Evolutionary conservation across 2,888 invertebrate species (phyloP).

Genomic region (Epsilonema sp.): DNA sequence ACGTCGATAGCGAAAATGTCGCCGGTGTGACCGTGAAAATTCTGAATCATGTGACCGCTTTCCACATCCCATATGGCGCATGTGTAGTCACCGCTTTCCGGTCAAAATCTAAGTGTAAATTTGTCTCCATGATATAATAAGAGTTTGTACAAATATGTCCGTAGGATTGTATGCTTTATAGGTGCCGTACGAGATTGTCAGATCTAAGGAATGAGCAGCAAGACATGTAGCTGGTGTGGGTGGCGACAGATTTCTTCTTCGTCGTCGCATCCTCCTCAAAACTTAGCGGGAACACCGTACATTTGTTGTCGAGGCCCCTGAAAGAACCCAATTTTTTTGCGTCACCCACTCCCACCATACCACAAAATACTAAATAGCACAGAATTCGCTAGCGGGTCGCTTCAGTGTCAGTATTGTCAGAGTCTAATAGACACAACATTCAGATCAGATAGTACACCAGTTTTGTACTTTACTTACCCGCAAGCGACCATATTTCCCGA

Average conservation of each 20-base stretch:
- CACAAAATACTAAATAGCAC: too few species aligned
- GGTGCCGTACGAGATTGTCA: constrained; percentile 78
- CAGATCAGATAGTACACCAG: too few species aligned
- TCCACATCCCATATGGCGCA: constrained; percentile 98
- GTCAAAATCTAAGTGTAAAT: constrained; percentile 49
- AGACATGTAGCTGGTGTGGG: constrained; percentile 93
- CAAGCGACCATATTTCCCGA: constrained; percentile 79
- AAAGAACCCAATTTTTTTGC: too few species aligned
- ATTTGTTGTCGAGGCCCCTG: constrained; percentile 94
- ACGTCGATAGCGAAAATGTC: constrained; percentile 95
- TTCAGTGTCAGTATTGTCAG: too few species aligned
- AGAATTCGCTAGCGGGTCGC: too few species aligned
- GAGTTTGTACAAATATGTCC: too few species aligned
- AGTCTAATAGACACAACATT: too few species aligned
- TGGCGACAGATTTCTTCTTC: constrained; percentile 74
- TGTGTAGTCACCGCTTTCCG: constrained; percentile 74
- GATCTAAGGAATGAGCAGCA: constrained; percentile 94
- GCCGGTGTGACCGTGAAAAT: constrained; percentile 77
- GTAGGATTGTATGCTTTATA: too few species aligned
- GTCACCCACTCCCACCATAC: too few species aligned
- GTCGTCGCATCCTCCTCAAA: constrained; percentile 73
- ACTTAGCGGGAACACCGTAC: constrained; percentile 84
- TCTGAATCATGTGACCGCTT: constrained; percentile 83
- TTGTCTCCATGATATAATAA: too few species aligned
- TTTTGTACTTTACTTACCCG: constrained; percentile 49